Evolutionary conservation across 2,113 vertebrate species (phyloP).

Genomic region (Sturnira hondurensis): DNA sequence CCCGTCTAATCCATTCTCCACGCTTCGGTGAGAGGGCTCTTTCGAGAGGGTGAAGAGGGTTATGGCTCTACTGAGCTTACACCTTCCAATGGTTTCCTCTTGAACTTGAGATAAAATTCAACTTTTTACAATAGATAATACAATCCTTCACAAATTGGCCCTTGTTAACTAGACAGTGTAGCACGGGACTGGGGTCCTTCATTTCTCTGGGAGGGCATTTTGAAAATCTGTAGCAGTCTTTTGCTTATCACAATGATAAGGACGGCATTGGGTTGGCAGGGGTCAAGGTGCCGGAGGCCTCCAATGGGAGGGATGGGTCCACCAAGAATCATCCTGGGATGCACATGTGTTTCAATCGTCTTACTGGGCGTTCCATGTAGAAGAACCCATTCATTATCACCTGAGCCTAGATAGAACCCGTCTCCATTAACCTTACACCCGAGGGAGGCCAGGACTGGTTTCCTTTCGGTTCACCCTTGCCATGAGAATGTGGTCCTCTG

Average conservation of each 20-base stretch:
- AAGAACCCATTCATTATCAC: neutral
- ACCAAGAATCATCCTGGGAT: neutral
- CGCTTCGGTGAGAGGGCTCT: neutral
- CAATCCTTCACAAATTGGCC: neutral
- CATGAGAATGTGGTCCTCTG: neutral
- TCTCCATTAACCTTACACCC: neutral
- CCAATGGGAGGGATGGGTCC: neutral
- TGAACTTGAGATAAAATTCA: neutral
- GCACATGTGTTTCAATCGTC: neutral
- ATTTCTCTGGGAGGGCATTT: neutral
- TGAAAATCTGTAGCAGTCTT: neutral
- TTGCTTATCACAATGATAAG: neutral
- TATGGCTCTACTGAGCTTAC: neutral
- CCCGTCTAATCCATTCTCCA: neutral
- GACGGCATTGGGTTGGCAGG: neutral
- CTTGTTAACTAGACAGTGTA: neutral
- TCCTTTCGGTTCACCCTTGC: neutral
- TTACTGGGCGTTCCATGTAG: neutral
- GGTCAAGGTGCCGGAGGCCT: neutral
- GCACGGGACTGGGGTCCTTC: neutral
- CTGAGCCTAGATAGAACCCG: neutral
- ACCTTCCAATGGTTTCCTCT: neutral
- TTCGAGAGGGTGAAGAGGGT: neutral
- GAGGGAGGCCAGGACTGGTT: neutral
- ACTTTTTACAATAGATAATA: neutral